Conservation (phyloP, 1,140 invertebrate species). For the Arctopsyche grandis region DNA sequence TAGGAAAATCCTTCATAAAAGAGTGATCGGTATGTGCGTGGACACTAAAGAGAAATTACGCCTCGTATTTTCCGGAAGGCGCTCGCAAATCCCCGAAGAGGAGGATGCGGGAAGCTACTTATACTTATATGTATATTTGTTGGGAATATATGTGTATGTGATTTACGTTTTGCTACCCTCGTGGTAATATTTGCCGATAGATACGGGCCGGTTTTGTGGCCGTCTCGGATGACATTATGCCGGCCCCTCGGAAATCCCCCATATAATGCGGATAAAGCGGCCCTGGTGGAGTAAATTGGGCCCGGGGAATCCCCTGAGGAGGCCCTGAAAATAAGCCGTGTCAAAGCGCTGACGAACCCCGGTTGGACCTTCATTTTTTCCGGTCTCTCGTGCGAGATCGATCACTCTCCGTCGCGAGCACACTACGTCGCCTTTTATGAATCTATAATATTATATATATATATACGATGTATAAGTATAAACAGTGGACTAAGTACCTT, state of each 20-base stretch:
- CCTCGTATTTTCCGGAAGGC: too few species aligned
- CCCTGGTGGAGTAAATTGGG: slow-evolving; percentile 35
- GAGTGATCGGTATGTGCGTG: not conserved
- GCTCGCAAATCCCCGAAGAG: too few species aligned
- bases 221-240: slow-evolving; percentile 35
- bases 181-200: slow-evolving; percentile 31
- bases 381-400: too few species aligned
- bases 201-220: not conserved
- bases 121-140: too few species aligned
- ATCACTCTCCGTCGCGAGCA: too few species aligned
- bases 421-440: too few species aligned
- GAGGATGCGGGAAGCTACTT: too few species aligned
- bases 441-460: too few species aligned
- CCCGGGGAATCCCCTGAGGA: slow-evolving; percentile 7
- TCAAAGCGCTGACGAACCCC: not conserved
- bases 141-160: too few species aligned
- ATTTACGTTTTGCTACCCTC: too few species aligned
- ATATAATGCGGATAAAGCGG: slow-evolving; percentile 47
- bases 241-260: slow-evolving; percentile 34
- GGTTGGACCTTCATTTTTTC: slow-evolving; percentile 1
- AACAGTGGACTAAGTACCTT: too few species aligned
- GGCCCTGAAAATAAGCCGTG: not conserved
- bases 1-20: slow-evolving; percentile 11
- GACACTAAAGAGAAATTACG: not conserved
- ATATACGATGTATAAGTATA: too few species aligned